Percentiles rank a stretch among this genome's conserved stretches.
phyloP scores from a whole-genome alignment of 2,888 invertebrate species.

The Heliconius cydno region DNA sequence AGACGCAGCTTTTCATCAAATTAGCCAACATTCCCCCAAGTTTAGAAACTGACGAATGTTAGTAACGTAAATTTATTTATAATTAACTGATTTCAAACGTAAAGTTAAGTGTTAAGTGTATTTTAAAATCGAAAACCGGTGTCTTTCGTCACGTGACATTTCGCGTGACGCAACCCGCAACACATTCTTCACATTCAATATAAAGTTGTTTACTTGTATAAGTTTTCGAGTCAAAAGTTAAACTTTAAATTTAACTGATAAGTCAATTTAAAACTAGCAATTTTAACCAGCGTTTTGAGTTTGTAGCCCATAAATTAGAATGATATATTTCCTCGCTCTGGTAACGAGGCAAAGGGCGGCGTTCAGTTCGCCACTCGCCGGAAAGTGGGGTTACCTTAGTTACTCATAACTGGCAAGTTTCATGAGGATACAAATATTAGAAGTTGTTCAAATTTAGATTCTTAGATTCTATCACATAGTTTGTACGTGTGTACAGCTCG shows the following conservation, averaged over 20 bases:
- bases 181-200: slow-evolving; percentile 14
- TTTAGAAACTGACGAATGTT: not conserved
- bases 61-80: slow-evolving; percentile 4
- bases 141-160: slow-evolving; percentile 28
- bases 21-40: not conserved
- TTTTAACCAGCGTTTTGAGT: too few species aligned
- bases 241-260: not conserved
- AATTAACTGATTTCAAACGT: slow-evolving; percentile 10
- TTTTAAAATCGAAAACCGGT: slow-evolving; percentile 17
- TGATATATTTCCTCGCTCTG: too few species aligned
- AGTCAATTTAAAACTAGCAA: not conserved
- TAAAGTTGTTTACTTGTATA: not conserved
- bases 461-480: too few species aligned
- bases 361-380: too few species aligned
- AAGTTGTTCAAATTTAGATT: too few species aligned
- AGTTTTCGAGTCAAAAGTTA: not conserved
- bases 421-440: too few species aligned
- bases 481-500: too few species aligned
- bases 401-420: too few species aligned
- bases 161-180: slow-evolving; percentile 1
- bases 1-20: not conserved
- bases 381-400: too few species aligned
- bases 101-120: slow-evolving; percentile 8
- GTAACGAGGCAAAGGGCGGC: too few species aligned
- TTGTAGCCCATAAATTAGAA: too few species aligned